Evolutionary conservation across 2,888 invertebrate species (phyloP).

Genomic region (Pasiphila rectangulata): DNA sequence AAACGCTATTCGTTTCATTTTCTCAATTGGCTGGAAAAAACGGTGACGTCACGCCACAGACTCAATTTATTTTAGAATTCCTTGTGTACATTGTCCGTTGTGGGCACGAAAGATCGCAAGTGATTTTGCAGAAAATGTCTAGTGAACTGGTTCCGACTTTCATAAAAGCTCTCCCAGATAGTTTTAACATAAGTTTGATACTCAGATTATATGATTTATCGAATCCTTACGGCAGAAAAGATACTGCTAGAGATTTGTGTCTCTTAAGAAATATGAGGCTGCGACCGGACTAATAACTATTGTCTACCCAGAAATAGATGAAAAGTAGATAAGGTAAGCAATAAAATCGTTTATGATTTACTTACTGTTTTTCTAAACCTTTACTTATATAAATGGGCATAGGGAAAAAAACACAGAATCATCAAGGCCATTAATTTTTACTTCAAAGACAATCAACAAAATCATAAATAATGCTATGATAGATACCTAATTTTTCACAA

Average conservation of each 20-base stretch:
- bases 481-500: constrained; percentile 22
- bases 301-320: no score
- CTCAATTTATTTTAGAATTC: constrained; percentile 90
- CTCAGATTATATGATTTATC: constrained; percentile 90
- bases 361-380: background rate
- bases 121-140: constrained; percentile 88
- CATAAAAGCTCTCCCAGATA: constrained; percentile 89
- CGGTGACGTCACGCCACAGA: constrained; percentile 91
- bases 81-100: constrained; percentile 87
- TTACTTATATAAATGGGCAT: background rate
- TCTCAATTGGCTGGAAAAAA: constrained; percentile 85
- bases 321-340: no score
- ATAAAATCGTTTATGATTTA: background rate
- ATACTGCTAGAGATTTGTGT: constrained; percentile 93
- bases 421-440: constrained; percentile 47
- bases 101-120: constrained; percentile 85
- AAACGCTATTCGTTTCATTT: constrained; percentile 86
- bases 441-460: constrained; percentile 60
- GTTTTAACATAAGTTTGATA: constrained; percentile 87
- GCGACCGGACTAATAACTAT: constrained; percentile 62
- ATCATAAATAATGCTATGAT: constrained; percentile 54
- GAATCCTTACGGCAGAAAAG: constrained; percentile 87
- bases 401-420: constrained; percentile 32
- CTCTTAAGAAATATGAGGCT: constrained; percentile 90
- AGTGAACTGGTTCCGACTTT: constrained; percentile 88